Percentiles rank a stretch among this genome's conserved stretches.
These are phyloP conservation scores for Caenorhabditis afra DNA, from an alignment of 2,888 invertebrate species.

Conservation along the genomic window DNA sequence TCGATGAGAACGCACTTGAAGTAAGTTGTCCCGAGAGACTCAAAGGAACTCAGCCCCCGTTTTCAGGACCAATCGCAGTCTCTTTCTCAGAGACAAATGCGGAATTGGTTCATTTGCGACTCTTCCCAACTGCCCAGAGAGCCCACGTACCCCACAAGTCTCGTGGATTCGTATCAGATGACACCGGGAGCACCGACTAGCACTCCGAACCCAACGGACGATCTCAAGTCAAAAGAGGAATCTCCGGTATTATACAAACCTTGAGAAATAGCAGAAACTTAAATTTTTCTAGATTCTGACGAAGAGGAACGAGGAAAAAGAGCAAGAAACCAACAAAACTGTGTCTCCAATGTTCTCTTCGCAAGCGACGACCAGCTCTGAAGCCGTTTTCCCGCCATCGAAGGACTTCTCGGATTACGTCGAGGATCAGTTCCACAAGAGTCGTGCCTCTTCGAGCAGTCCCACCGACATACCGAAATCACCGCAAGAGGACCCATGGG, in stretches of 20 bases:
- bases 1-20: slow-evolving; percentile 47
- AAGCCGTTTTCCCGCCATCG: slow-evolving; percentile 52
- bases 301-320: slow-evolving; percentile 36
- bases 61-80: slow-evolving; percentile 54
- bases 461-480: slow-evolving; percentile 47
- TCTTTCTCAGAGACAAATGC: slow-evolving; percentile 64
- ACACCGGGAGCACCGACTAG: slow-evolving; percentile 17
- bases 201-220: slow-evolving; percentile 31
- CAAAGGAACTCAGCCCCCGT: neutral
- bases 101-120: slow-evolving; percentile 78
- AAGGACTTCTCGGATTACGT: slow-evolving; percentile 55
- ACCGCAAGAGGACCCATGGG: slow-evolving; percentile 56
- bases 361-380: slow-evolving; percentile 39
- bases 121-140: slow-evolving; percentile 77
- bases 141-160: slow-evolving; percentile 58
- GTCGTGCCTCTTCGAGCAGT: slow-evolving; percentile 46
- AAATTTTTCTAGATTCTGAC: slow-evolving; percentile 44
- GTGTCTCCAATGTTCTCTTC: slow-evolving; percentile 37
- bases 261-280: neutral
- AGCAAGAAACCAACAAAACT: slow-evolving; percentile 11
- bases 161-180: slow-evolving; percentile 45
- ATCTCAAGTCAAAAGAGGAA: slow-evolving; percentile 38
- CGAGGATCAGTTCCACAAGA: slow-evolving; percentile 53
- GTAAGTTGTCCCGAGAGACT: slow-evolving; percentile 13
- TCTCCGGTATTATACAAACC: slow-evolving; percentile 49